These are phyloP conservation scores for Heliconius hermathena DNA, from an alignment of 1,140 invertebrate species.

Conservation along the genomic window DNA sequence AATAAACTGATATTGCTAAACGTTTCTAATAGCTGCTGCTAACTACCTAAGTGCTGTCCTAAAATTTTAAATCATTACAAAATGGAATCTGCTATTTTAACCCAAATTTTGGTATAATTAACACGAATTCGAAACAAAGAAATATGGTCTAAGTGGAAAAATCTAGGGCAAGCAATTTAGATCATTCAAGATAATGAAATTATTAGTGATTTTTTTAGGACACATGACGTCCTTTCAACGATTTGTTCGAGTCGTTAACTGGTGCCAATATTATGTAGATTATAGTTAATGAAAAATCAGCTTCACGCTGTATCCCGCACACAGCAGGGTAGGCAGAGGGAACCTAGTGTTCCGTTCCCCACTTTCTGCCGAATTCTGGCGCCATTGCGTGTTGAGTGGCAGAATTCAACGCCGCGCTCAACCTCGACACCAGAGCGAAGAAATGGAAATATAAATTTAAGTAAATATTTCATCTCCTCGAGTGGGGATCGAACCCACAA, in stretches of 20 bases:
- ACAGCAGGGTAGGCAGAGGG: too few relatives aligned
- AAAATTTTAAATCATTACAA: constrained; percentile 17
- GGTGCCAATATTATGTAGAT: not conserved
- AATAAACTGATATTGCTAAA: not conserved
- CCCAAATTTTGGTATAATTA: constrained; percentile 60
- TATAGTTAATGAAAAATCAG: not conserved
- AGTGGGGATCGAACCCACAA: too few relatives aligned
- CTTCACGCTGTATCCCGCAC: too few relatives aligned
- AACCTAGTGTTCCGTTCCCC: too few relatives aligned
- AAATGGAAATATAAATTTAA: too few relatives aligned
- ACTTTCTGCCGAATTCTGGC: too few relatives aligned
- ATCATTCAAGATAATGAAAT: constrained; percentile 46
- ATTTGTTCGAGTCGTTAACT: not conserved
- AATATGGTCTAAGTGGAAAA: constrained; percentile 50
- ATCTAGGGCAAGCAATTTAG: constrained; percentile 57
- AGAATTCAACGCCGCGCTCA: too few relatives aligned
- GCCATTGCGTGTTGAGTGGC: too few relatives aligned
- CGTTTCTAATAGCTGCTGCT: not conserved
- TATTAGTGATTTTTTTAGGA: constrained; percentile 36
- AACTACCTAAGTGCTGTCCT: not conserved
- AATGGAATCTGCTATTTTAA: constrained; percentile 40
- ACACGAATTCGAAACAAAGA: constrained; percentile 56
- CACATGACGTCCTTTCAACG: constrained; percentile 7
- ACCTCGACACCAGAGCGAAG: too few relatives aligned
- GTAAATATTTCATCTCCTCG: too few relatives aligned